Evolutionary conservation across 2,797 vertebrate species (phyloP).

Genomic region (Esox masquinongy): DNA sequence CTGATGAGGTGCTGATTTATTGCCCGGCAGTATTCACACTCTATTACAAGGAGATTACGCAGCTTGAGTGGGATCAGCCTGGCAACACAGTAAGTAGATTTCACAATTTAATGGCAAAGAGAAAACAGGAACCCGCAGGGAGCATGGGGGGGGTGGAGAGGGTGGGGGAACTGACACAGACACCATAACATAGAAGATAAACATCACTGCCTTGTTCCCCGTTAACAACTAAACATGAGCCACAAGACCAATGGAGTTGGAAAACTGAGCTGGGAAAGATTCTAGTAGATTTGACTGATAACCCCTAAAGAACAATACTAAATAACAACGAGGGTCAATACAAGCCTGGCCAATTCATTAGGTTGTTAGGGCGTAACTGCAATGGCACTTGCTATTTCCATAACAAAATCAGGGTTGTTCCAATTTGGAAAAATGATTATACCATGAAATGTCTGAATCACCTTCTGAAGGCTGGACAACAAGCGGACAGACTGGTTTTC

Average conservation of each 20-base stretch:
- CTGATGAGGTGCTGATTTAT: slow-evolving; percentile 85
- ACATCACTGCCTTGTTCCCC: slow-evolving; percentile 54
- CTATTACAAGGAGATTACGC: slow-evolving; percentile 84
- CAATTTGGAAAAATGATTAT: background rate
- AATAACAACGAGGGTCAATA: slow-evolving; percentile 37
- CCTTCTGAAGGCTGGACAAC: too few species aligned
- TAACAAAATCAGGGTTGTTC: background rate
- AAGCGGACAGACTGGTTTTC: too few species aligned
- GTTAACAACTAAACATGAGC: slow-evolving; percentile 33
- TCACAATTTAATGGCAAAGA: slow-evolving; percentile 81
- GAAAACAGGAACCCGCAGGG: slow-evolving; percentile 72
- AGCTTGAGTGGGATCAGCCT: slow-evolving; percentile 78
- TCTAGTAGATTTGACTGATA: slow-evolving; percentile 63
- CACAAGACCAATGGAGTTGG: slow-evolving; percentile 50
- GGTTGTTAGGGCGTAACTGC: slow-evolving; percentile 42
- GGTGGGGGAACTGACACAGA: slow-evolving; percentile 63
- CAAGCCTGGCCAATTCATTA: slow-evolving; percentile 50
- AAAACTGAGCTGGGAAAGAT: slow-evolving; percentile 59
- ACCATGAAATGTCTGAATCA: background rate
- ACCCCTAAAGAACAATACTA: slow-evolving; percentile 59
- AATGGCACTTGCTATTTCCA: slow-evolving; percentile 18
- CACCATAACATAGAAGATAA: slow-evolving; percentile 71
- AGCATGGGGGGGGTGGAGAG: slow-evolving; percentile 38
- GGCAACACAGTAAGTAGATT: slow-evolving; percentile 82
- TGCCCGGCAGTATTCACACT: slow-evolving; percentile 80